A percentile compares a stretch with the other conserved stretches of the same genome.
These are phyloP conservation scores for Tetragonula carbonaria DNA, from an alignment of 2,888 invertebrate species.

Conservation along the genomic window DNA sequence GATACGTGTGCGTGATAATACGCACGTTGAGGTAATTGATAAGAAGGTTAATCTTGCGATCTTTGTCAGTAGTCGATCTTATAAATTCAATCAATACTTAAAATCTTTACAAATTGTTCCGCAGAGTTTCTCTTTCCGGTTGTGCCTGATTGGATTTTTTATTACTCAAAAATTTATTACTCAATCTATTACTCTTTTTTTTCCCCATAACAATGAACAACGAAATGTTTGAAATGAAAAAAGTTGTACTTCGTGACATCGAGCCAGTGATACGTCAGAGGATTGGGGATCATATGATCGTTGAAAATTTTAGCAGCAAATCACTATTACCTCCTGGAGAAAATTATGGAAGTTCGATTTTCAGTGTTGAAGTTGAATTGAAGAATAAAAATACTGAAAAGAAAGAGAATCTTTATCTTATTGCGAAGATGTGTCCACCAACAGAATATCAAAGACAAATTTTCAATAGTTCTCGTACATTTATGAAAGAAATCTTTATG, in stretches of 20 bases:
- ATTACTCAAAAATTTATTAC: not conserved
- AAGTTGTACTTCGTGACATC: conserved; percentile 72
- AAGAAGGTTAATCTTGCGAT: conserved; percentile 19
- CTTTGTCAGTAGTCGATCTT: not conserved
- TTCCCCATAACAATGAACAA: conserved; percentile 30
- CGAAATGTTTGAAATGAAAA: conserved; percentile 18
- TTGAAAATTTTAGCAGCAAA: conserved; percentile 68
- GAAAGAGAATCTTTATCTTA: conserved; percentile 83
- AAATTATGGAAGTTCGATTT: conserved; percentile 87
- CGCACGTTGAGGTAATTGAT: conserved; percentile 19
- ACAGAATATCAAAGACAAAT: conserved; percentile 85
- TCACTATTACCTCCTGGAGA: conserved; percentile 85
- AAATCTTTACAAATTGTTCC: not conserved
- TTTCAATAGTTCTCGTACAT: conserved; percentile 86
- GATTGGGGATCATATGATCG: conserved; percentile 66
- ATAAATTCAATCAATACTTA: conserved; percentile 23
- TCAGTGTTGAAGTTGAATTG: conserved; percentile 78
- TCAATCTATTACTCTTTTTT: too few relatives aligned
- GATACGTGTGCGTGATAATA: conserved; percentile 7
- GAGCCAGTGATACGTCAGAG: conserved; percentile 72
- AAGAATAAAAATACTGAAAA: conserved; percentile 45
- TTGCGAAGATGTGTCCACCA: conserved; percentile 86
- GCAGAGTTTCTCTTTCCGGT: not conserved
- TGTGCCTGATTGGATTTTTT: not conserved
- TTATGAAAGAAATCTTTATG: conserved; percentile 86